Evolutionary conservation across 2,888 invertebrate genomes (phyloP).

Genomic region (Xanthorhoe spadicearia): DNA sequence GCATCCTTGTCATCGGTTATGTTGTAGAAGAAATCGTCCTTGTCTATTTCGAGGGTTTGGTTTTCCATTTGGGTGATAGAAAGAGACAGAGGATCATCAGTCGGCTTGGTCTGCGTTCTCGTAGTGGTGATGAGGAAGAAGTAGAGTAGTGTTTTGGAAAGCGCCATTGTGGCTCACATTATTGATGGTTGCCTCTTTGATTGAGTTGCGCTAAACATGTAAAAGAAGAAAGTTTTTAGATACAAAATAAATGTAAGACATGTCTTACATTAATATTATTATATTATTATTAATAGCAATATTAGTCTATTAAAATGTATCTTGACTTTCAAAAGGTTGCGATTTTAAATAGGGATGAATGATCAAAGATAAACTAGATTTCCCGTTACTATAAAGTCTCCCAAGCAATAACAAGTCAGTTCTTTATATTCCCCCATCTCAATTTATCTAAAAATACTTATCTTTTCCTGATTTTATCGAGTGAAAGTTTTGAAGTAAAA

Average conservation of each 20-base stretch:
- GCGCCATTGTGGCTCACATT: conserved; percentile 41
- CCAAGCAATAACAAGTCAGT: too few relatives aligned
- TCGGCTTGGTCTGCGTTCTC: conserved; percentile 30
- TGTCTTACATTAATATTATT: too few relatives aligned
- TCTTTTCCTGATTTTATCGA: too few relatives aligned
- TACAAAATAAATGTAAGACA: not conserved
- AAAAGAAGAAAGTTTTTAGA: conserved; percentile 2
- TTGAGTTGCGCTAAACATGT: conserved; percentile 25
- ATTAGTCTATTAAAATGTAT: too few relatives aligned
- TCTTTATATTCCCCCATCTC: too few relatives aligned
- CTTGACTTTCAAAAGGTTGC: too few relatives aligned
- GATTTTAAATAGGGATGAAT: too few relatives aligned
- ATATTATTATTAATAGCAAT: too few relatives aligned
- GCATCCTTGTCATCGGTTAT: conserved; percentile 27
- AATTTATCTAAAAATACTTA: too few relatives aligned
- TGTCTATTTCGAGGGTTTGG: conserved; percentile 21
- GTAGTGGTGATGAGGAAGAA: conserved; percentile 29
- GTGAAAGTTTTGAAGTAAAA: too few relatives aligned
- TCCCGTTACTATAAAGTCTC: too few relatives aligned
- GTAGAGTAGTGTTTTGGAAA: conserved; percentile 26
- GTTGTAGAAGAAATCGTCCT: conserved; percentile 39
- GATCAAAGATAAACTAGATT: too few relatives aligned
- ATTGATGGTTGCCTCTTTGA: conserved; percentile 18
- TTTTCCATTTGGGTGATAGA: conserved; percentile 15
- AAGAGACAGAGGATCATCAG: conserved; percentile 12